Evolutionary conservation across 2,797 vertebrate species (phyloP).

Genomic region (Pseudochromis fuscus): DNA sequence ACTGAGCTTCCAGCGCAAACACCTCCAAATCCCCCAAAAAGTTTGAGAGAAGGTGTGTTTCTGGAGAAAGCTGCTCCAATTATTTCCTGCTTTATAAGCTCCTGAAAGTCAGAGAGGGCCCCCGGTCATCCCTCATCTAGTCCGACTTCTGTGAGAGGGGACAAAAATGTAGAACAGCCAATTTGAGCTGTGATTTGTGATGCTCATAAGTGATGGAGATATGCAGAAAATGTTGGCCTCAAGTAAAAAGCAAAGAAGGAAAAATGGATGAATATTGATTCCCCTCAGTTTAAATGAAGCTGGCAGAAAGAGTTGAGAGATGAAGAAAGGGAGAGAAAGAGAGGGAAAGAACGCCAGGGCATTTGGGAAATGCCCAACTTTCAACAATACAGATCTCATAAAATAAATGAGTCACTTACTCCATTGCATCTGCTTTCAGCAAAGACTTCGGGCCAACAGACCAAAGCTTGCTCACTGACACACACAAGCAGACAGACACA

Average conservation of each 20-base stretch:
- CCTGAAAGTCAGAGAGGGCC: constrained; percentile 64
- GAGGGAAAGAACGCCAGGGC: constrained; percentile 16
- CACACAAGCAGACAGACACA: constrained; percentile 14
- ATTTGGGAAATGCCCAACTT: constrained; percentile 63
- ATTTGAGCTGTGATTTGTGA: constrained; percentile 75
- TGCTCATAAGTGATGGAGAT: constrained; percentile 69
- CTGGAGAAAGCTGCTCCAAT: constrained; percentile 63
- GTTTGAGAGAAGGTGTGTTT: constrained; percentile 49
- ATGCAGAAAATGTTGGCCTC: constrained; percentile 59
- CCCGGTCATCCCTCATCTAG: constrained; percentile 62
- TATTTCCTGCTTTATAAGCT: constrained; percentile 64
- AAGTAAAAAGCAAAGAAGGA: constrained; percentile 46
- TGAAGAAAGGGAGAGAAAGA: constrained; percentile 20
- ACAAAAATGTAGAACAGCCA: constrained; percentile 70
- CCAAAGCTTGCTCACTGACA: constrained; percentile 38
- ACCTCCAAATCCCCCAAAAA: constrained; percentile 33
- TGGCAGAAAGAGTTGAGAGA: constrained; percentile 52
- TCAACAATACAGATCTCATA: constrained; percentile 66
- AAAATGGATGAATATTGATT: constrained; percentile 72
- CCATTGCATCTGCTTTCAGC: constrained; percentile 50
- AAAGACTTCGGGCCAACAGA: constrained; percentile 46
- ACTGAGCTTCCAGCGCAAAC: constrained; percentile 42
- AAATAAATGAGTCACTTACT: constrained; percentile 74
- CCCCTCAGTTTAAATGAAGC: constrained; percentile 66
- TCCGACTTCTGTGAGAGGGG: constrained; percentile 48